Percentiles rank a stretch among this genome's conserved stretches.
Evolutionary conservation across 1,140 invertebrate genomes (phyloP).

Genomic region (Tenebrio molitor): DNA sequence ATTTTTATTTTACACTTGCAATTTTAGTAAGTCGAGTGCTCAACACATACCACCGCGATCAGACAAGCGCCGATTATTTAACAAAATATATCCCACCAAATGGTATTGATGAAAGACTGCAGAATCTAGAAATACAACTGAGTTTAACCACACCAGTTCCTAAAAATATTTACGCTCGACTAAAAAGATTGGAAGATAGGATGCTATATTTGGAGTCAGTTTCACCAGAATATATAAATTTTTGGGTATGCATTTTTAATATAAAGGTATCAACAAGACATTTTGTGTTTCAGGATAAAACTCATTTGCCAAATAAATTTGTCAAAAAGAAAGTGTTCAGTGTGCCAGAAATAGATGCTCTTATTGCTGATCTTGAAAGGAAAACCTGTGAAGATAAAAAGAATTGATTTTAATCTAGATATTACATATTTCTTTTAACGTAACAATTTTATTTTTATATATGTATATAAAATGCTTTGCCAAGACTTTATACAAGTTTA

Average conservation of each 20-base stretch:
- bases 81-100: conserved; percentile 59
- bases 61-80: conserved; percentile 61
- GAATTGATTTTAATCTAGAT: neutral
- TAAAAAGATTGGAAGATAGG: conserved; percentile 77
- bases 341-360: conserved; percentile 60
- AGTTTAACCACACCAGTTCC: conserved; percentile 70
- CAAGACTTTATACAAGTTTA: no score
- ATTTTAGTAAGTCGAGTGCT: conserved; percentile 71
- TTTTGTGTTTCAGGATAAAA: conserved; percentile 56
- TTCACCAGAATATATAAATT: conserved; percentile 78
- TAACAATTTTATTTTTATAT: neutral
- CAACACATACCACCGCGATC: conserved; percentile 69
- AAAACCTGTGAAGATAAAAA: conserved; percentile 41
- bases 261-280: neutral
- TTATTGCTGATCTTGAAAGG: conserved; percentile 60
- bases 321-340: conserved; percentile 61
- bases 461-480: neutral
- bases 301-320: conserved; percentile 46
- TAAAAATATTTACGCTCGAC: conserved; percentile 72
- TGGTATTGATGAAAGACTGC: conserved; percentile 73
- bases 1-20: conserved; percentile 44
- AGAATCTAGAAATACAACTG: conserved; percentile 71
- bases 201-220: conserved; percentile 76
- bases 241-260: conserved; percentile 69
- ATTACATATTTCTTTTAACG: no score